A percentile compares a stretch with the other conserved stretches of the same genome.
Conservation (phyloP, 2,113 vertebrate species). For the Campylorhamphus procurvoides region DNA sequence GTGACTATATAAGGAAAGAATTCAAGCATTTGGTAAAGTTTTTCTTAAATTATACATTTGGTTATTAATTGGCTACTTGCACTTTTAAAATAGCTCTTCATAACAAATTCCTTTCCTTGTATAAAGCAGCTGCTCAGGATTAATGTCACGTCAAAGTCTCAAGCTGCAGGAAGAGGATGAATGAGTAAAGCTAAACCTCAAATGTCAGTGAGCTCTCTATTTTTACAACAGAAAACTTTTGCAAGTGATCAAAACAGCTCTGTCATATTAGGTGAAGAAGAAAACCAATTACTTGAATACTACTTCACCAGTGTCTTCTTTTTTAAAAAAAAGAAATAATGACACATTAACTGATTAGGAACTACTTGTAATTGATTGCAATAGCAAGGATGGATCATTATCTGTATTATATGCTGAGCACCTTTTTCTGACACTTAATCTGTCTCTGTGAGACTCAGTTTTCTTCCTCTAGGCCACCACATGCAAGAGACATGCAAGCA, state of each 20-base stretch:
- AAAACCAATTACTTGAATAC: background rate
- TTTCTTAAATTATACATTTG: background rate
- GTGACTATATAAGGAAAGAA: background rate
- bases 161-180: background rate
- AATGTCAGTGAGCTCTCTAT: slow-evolving; percentile 12
- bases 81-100: slow-evolving; percentile 2
- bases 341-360: background rate
- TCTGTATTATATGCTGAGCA: background rate
- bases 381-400: background rate
- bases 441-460: background rate
- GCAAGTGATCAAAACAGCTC: background rate
- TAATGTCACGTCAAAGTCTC: background rate
- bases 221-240: background rate
- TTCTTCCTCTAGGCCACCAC: background rate
- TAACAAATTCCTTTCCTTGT: background rate
- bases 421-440: background rate
- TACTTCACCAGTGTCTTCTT: background rate
- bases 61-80: slow-evolving; percentile 33
- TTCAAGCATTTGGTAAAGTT: background rate
- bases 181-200: slow-evolving; percentile 42
- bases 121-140: slow-evolving; percentile 32
- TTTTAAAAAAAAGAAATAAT: background rate
- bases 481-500: background rate
- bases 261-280: background rate
- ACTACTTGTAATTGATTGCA: background rate